These are phyloP conservation scores for Acanthococcus lagerstroemiae DNA, from an alignment of 2,888 invertebrate genomes.

Conservation along the genomic window DNA sequence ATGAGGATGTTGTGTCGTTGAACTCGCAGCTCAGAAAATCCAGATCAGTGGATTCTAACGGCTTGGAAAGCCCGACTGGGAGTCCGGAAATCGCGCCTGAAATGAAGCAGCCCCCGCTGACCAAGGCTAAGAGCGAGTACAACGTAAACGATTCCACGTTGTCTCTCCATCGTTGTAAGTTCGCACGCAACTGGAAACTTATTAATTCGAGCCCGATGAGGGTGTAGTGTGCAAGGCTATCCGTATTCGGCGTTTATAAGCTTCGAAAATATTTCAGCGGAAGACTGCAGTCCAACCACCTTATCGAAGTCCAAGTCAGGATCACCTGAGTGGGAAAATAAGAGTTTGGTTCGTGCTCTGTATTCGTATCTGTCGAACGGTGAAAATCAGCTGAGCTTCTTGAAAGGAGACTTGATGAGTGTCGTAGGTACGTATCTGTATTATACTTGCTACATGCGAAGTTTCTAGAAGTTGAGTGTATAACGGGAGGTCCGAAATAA, in stretches of 20 bases:
- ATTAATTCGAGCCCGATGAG: not conserved
- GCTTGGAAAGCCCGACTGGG: constrained; percentile 55
- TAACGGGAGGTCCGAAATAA: too few relatives aligned
- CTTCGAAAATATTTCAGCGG: too few relatives aligned
- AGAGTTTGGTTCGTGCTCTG: constrained; percentile 47
- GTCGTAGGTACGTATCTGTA: constrained; percentile 52
- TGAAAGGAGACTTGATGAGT: constrained; percentile 79
- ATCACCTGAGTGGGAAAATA: constrained; percentile 43
- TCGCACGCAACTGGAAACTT: too few relatives aligned
- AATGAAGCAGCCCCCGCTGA: constrained; percentile 48
- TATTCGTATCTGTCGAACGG: constrained; percentile 81
- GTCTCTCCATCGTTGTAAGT: constrained; percentile 55
- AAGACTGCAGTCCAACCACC: constrained; percentile 34
- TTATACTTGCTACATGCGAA: too few relatives aligned
- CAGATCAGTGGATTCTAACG: constrained; percentile 79
- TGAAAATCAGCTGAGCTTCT: constrained; percentile 85
- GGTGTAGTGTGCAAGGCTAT: too few relatives aligned
- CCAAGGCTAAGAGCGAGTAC: constrained; percentile 78
- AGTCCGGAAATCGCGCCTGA: constrained; percentile 38
- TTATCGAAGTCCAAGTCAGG: constrained; percentile 41
- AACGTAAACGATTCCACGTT: constrained; percentile 68
- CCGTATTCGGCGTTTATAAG: not conserved
- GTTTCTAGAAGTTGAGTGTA: too few relatives aligned
- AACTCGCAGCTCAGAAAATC: constrained; percentile 74
- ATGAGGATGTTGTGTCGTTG: constrained; percentile 58